Evolutionary conservation across 2,797 vertebrate genomes (phyloP), one percentile per base, ranked within the genome.

Genomic region (Ctenopoma multispine): DNA sequence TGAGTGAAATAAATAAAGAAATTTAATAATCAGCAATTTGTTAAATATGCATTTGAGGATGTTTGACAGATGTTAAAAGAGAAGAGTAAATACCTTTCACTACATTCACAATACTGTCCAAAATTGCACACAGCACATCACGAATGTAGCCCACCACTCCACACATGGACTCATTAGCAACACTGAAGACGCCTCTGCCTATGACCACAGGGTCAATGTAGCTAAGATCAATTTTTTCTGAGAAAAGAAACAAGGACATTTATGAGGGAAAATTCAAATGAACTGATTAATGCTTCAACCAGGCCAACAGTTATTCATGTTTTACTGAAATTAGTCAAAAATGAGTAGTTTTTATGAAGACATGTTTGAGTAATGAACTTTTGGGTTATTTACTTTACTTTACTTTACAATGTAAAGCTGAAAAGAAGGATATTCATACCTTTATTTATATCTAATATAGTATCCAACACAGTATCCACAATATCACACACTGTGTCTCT

Each of bases 191-290:
- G 44, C 43, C 10, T 80, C 92, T 73, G 72, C 90, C 89, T 68
- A 85, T 64, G 18, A 83, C 69, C 69, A 92, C 92, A 21, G 92
- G 92, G 75, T 93, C 89, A 46, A 87, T 29, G 70, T 77, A 71
- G 76, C 84, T 89, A 18, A 92, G 56, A 73, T 93, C 87, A 29
- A 49, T 54, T 80, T 70, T 74, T 69, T 89, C 91, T 92, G 75
- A 29, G 47, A 47, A 58, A 73, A 60, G 56, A 72, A 62, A 59
- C 20, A 80, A 41, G 13, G 7, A 62, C 4, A 64, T n/a, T 44
- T 14, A 20, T 31, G 17, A 61, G 10, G 23, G 4, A 4, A n/a
- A 31, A 24, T 9, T 41, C 12, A 20, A 24, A 29, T 43, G 9
- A 18, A 49, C 38, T 1, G 10, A 63, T 66, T 54, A 48, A 55